Conservation (phyloP, 2,113 vertebrate genomes). For the Cavia porcellus region DNA sequence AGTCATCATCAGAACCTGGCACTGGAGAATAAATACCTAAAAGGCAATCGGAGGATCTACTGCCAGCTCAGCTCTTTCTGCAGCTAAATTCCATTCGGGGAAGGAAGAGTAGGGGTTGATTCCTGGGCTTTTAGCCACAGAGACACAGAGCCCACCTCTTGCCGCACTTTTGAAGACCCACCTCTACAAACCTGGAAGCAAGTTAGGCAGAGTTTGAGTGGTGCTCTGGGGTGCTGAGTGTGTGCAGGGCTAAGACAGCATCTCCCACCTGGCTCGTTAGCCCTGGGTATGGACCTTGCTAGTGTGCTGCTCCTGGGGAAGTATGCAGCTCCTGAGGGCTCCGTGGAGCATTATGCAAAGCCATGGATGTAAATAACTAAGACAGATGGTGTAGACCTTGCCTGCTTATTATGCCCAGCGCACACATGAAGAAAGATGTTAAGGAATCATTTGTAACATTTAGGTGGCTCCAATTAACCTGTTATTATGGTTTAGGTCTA, state of each 20-base stretch:
- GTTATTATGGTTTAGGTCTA: not conserved
- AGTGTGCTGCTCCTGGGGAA: not conserved
- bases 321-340: not conserved
- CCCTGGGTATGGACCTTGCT: not conserved
- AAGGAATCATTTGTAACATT: slow-evolving; percentile 7
- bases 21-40: not conserved
- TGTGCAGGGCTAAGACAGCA: fast-evolving
- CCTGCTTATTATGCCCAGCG: not conserved
- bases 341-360: not conserved
- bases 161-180: not conserved
- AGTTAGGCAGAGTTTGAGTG: not conserved
- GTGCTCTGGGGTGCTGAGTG: not conserved
- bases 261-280: not conserved
- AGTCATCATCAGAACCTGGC: not conserved
- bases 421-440: slow-evolving; percentile 35
- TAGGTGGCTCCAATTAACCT: slow-evolving; percentile 13
- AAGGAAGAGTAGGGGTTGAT: not conserved
- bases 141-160: not conserved
- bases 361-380: not conserved
- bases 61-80: not conserved
- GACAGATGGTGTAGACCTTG: not conserved
- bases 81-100: not conserved
- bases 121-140: not conserved
- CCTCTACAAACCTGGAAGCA: not conserved
- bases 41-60: not conserved